Base-by-base conservation (phyloP, 1,140 invertebrate genomes). In the Brachionus calyciflorus region DNA sequence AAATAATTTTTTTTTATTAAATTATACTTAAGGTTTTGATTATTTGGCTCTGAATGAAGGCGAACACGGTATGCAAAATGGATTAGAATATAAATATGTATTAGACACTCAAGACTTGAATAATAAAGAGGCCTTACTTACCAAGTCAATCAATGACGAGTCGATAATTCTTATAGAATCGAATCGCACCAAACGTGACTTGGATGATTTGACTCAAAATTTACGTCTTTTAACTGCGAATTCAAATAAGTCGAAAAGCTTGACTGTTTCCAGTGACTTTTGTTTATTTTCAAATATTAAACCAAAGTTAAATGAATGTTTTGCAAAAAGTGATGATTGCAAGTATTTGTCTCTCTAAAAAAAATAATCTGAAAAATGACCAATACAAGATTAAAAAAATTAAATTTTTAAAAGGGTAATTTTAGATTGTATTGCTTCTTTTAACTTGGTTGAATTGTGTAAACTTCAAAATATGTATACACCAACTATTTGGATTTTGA, bases 401-500 rank as follows among this genome's bases (percentile, higher is more conserved):
- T 33, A 37, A 37, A 24, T n/a, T 37, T 14, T 40, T 65, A 24
- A 9, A 65, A 73, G 69, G 21, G 33, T 33, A 1, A 73, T 73
- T 28, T 49, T 73, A 3, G 48, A 49, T 33, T 73, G 69, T 14
- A 73, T 73, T 40, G 24, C 69, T 40, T 37, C 28, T 3, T 49
- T 51, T 19, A 73, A 73, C 40, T 73, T 73, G 17, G 69, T 55
- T n/a, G 12, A 73, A 24, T 37, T 73, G 0, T 73, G 69, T 10
- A n/a, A 21, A 26, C 46, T 51, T 12, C 37, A 73, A 14, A 40
- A 73, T 14, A 73, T 51, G 48, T 55, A 55, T 21, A 73, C 69
- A 5, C 69, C 69, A 21, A 21, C 69, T 37, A 41, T 73, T 37
- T 73, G 69, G 69, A 73, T 73, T 1, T 33, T 55, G n/a, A 73